A percentile compares a stretch with the other conserved stretches of the same genome.
Conservation (phyloP, 2,797 vertebrate species). For the Aldrovandia affinis region DNA sequence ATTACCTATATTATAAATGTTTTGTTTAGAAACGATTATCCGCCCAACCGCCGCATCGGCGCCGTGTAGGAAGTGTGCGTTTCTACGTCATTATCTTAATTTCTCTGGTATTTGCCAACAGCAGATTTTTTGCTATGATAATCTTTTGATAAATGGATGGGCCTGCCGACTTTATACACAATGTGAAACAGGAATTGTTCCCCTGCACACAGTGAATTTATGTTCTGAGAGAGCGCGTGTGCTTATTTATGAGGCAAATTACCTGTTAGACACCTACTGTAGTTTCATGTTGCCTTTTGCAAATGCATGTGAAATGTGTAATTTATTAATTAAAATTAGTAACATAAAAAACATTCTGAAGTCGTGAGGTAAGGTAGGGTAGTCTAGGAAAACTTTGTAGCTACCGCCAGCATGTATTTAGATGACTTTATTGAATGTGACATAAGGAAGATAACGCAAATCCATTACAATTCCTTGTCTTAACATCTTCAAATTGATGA, state of each 20-base stretch:
- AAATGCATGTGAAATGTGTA: not conserved
- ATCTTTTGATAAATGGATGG: not conserved
- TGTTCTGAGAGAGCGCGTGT: not conserved
- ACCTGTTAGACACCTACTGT: not conserved
- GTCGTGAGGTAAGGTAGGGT: too few relatives aligned
- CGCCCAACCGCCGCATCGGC: not conserved
- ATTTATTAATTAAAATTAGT: not conserved
- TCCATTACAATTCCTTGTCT: too few relatives aligned
- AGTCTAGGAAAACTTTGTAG: too few relatives aligned
- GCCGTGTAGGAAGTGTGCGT: not conserved
- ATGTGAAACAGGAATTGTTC: too few relatives aligned
- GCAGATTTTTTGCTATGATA: not conserved
- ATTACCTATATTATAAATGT: not conserved
- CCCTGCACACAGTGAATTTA: too few relatives aligned
- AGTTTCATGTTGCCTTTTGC: not conserved
- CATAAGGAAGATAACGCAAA: too few relatives aligned
- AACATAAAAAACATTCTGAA: too few relatives aligned
- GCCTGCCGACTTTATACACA: too few relatives aligned
- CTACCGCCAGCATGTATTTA: too few relatives aligned
- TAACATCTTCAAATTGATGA: too few relatives aligned
- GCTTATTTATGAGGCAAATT: slow-evolving; percentile 1
- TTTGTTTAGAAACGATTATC: not conserved
- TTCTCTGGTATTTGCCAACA: not conserved
- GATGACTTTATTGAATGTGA: too few relatives aligned
- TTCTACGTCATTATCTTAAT: not conserved